Conservation (phyloP, 2,888 invertebrate genomes). For the Hyalella azteca region DNA sequence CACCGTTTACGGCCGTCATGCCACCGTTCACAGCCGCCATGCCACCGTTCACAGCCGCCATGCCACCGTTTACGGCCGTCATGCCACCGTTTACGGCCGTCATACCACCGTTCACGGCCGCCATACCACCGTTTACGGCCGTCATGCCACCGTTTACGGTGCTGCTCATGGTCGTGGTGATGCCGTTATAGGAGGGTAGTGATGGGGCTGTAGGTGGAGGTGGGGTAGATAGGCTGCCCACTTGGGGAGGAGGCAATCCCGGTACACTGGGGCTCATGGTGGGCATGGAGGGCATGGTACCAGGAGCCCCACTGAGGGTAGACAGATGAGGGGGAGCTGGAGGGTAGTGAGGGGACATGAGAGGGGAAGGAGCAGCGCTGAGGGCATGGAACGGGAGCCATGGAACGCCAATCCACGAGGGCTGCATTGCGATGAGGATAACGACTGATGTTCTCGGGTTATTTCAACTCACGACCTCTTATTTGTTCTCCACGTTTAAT, state of each 20-base stretch:
- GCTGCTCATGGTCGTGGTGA: constrained; percentile 17
- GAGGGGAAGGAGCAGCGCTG: not conserved
- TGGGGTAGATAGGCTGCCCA: constrained; percentile 18
- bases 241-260: constrained; percentile 24
- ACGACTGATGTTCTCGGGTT: no score
- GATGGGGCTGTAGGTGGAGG: constrained; percentile 1
- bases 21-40: constrained; percentile 18
- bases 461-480: no score
- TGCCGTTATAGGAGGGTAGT: not conserved
- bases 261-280: constrained; percentile 32
- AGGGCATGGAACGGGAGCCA: constrained; percentile 55
- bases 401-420: constrained; percentile 54
- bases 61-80: no score
- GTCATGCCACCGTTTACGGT: constrained; percentile 35
- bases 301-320: constrained; percentile 38
- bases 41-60: not conserved
- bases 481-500: no score
- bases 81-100: constrained; percentile 35
- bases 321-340: not conserved
- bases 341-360: constrained; percentile 3
- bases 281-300: constrained; percentile 41
- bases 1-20: constrained; percentile 37
- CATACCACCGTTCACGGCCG: constrained; percentile 29
- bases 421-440: constrained; percentile 48
- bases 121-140: constrained; percentile 34